A percentile compares a stretch with the other conserved stretches of the same genome.
Evolutionary conservation across 2,888 invertebrate species (phyloP).

Genomic region (Masnerella sp.): DNA sequence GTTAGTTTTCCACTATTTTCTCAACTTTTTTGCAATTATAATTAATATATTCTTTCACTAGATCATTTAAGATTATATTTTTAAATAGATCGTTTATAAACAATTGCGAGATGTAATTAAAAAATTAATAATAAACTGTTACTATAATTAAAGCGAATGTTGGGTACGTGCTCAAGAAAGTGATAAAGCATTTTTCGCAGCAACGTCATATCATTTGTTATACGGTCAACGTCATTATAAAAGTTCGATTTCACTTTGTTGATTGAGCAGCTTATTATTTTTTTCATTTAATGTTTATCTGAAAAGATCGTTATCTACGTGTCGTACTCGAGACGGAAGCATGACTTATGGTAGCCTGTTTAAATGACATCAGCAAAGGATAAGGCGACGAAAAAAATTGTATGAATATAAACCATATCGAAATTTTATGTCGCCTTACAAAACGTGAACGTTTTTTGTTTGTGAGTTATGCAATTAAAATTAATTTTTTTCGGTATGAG

Average conservation of each 20-base stretch:
- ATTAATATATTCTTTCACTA: too few species aligned
- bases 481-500: too few species aligned
- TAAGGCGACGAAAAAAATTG: conserved; percentile 11
- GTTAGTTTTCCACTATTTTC: too few species aligned
- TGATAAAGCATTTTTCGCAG: conserved; percentile 38
- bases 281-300: conserved; percentile 55
- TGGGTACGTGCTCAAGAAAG: conserved; percentile 19
- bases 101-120: too few species aligned
- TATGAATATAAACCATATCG: conserved; percentile 3
- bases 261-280: conserved; percentile 53
- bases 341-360: conserved; percentile 56
- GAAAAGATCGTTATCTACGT: conserved; percentile 49
- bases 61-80: too few species aligned
- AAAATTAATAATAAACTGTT: too few species aligned
- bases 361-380: conserved; percentile 35
- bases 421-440: too few species aligned
- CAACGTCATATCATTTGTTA: conserved; percentile 35
- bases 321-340: conserved; percentile 47
- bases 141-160: too few species aligned
- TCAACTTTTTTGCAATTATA: too few species aligned
- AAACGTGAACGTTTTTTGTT: not conserved
- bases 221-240: conserved; percentile 30
- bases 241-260: conserved; percentile 54
- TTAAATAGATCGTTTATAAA: too few species aligned
- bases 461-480: not conserved